phyloP scores from a whole-genome alignment of 2,113 vertebrate genomes.

The Catagonus wagneri region DNA sequence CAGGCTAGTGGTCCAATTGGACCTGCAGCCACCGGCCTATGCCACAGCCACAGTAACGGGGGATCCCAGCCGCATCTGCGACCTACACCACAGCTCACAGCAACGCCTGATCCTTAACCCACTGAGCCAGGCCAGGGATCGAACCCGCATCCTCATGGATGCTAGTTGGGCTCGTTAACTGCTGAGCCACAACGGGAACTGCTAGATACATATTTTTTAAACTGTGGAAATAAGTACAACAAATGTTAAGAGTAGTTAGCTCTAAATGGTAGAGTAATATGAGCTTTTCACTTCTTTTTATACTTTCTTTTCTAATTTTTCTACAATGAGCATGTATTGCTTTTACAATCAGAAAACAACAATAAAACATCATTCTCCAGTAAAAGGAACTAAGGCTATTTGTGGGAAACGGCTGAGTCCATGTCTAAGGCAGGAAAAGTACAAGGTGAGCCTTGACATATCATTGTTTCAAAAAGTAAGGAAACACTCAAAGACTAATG shows the following conservation, averaged over 20 bases:
- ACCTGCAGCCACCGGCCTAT: too few species aligned
- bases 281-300: slow-evolving; percentile 25
- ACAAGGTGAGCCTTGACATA: slow-evolving; percentile 2
- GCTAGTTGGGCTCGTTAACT: too few species aligned
- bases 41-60: too few species aligned
- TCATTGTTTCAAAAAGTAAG: not conserved
- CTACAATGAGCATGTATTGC: not conserved
- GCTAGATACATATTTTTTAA: not conserved
- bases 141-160: too few species aligned
- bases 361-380: not conserved
- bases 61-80: too few species aligned
- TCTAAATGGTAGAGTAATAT: not conserved
- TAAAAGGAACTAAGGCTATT: not conserved
- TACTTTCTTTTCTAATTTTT: not conserved
- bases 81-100: too few species aligned
- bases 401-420: not conserved
- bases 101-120: too few species aligned
- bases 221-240: not conserved
- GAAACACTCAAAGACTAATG: not conserved
- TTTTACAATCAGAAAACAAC: slow-evolving; percentile 7
- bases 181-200: too few species aligned
- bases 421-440: not conserved
- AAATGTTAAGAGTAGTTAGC: not conserved
- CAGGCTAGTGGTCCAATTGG: too few species aligned
- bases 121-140: too few species aligned